Conservation (phyloP, 2,797 vertebrate species). For the Nyctibius grandis region DNA sequence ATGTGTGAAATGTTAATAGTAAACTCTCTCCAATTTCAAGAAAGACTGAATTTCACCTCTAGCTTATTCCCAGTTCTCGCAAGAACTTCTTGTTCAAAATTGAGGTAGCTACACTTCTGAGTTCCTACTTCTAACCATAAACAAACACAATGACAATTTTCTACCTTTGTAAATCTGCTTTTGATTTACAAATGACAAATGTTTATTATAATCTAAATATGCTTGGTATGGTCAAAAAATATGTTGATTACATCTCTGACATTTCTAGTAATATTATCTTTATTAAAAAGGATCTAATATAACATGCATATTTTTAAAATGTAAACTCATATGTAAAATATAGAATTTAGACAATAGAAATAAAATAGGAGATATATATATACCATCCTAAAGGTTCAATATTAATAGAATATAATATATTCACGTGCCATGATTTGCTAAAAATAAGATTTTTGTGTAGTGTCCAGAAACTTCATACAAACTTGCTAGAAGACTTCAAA, state of each 20-base stretch:
- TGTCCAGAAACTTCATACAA: neutral
- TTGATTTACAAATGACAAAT: neutral
- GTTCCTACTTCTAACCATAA: neutral
- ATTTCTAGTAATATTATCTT: neutral
- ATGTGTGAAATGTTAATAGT: neutral
- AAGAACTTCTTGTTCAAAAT: neutral
- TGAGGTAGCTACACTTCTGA: neutral
- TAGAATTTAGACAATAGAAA: neutral
- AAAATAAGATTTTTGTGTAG: neutral
- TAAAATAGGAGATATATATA: neutral
- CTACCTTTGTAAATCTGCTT: neutral
- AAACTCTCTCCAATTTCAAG: neutral
- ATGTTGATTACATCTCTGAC: neutral
- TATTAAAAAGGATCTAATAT: neutral
- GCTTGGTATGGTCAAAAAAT: neutral
- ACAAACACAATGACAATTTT: neutral
- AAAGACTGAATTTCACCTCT: neutral
- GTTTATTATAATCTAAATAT: neutral
- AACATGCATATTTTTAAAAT: neutral
- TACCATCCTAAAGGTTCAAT: neutral
- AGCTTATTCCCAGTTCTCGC: neutral
- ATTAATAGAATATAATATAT: neutral
- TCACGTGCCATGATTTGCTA: neutral
- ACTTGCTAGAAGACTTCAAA: neutral
- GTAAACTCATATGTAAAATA: neutral